phyloP scores from a whole-genome alignment of 2,797 vertebrate genomes.

The Chelon auratus region DNA sequence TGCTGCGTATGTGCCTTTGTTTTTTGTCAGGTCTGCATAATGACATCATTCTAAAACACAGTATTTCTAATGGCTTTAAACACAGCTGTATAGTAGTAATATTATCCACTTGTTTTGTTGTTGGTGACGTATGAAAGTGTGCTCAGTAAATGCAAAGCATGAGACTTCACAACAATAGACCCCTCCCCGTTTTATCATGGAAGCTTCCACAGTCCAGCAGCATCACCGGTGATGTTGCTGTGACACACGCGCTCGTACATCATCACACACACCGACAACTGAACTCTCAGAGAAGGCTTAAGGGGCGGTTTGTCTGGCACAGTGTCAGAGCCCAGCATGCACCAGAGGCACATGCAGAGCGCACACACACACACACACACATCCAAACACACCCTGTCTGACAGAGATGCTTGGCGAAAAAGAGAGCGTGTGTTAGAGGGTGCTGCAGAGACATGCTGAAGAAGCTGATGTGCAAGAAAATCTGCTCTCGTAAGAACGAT shows the following conservation, averaged over 20 bases:
- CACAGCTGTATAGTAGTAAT: no score
- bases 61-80: no score
- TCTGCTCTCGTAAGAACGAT: slow-evolving; percentile 85
- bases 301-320: slow-evolving; percentile 47
- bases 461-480: slow-evolving; percentile 88
- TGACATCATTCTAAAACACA: no score
- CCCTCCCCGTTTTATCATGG: slow-evolving; percentile 73
- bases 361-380: slow-evolving; percentile 25
- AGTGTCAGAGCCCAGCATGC: slow-evolving; percentile 31
- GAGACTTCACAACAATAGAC: slow-evolving; percentile 76
- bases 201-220: slow-evolving; percentile 59
- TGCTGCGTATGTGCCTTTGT: not conserved
- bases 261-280: slow-evolving; percentile 17
- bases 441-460: slow-evolving; percentile 85
- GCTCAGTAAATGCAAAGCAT: slow-evolving; percentile 32
- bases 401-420: slow-evolving; percentile 37
- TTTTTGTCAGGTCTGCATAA: no score
- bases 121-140: not conserved
- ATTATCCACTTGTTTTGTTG: not conserved
- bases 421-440: slow-evolving; percentile 46
- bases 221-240: slow-evolving; percentile 26
- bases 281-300: slow-evolving; percentile 32
- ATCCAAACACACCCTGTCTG: slow-evolving; percentile 19
- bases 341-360: slow-evolving; percentile 22
- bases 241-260: slow-evolving; percentile 30